Percentiles rank a stretch among this genome's conserved stretches.
Evolutionary conservation across 2,888 invertebrate species (phyloP).

Genomic region (Petrolisthes cinctipes): DNA sequence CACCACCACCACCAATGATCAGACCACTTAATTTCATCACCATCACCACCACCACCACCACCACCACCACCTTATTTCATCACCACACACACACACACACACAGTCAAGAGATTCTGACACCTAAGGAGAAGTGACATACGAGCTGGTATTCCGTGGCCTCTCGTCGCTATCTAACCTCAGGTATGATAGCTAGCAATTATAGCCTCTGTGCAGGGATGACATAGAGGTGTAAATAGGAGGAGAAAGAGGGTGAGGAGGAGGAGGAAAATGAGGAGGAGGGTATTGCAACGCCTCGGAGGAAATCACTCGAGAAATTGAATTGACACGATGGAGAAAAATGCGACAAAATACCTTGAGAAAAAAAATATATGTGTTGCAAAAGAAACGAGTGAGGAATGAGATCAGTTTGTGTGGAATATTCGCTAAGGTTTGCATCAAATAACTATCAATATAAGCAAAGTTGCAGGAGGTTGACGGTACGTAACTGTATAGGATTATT

Average conservation of each 20-base stretch:
- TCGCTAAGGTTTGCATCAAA: too few species aligned
- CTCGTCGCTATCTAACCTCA: too few species aligned
- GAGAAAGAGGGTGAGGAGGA: background rate
- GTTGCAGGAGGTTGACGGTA: too few species aligned
- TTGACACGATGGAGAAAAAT: background rate
- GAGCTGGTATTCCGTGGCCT: background rate
- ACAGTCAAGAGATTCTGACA: background rate
- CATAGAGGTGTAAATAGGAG: background rate
- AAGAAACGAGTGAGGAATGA: background rate
- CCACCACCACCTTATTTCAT: background rate
- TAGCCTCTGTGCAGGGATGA: background rate
- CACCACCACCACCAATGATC: background rate
- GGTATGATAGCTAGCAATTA: too few species aligned
- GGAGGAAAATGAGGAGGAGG: background rate
- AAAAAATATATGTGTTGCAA: background rate
- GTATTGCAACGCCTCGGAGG: background rate
- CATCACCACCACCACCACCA: background rate
- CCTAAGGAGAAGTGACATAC: background rate
- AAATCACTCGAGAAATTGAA: slow-evolving; percentile 14
- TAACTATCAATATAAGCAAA: too few species aligned
- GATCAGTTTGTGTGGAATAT: too few species aligned
- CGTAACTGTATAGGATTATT: background rate
- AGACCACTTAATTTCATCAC: background rate
- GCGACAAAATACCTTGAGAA: background rate
- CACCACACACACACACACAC: background rate